Base-by-base conservation (phyloP, 2,888 invertebrate genomes). In the Dicyrtomina minuta region DNA sequence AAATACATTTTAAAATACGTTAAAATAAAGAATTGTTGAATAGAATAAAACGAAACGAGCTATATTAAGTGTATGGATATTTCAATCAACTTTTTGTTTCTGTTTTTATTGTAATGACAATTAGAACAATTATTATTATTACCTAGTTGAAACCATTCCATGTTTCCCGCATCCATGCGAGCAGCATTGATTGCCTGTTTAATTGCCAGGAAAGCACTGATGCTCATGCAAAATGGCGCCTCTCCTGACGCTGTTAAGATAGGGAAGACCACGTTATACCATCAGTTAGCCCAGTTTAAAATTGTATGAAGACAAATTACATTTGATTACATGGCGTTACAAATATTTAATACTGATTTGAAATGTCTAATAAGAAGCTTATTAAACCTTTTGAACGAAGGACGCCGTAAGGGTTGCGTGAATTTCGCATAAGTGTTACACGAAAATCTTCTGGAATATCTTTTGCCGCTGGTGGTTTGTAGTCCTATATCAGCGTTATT, bases 361-460 rank as follows among this genome's bases (percentile, higher is more conserved):
- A n/a, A n/a, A n/a, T n/a, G n/a, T n/a, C n/a, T n/a, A n/a, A n/a
- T n/a, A n/a, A n/a, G n/a, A n/a, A n/a, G n/a, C n/a, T n/a, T n/a
- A n/a, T n/a, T n/a, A n/a, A 43, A 70, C 70, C 69, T 72, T 77
- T 77, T 20, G 75, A 74, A 4, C 75, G 12, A 1, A 76, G 55
- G 24, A 73, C 68, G 13, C 77, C 77, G 44, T 56, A 24, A 0
- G 73, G 72, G 66, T 77, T 77, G n/a, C 72, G 70, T 20, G 74
- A 55, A 60, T 77, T 73, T 39, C 53, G 67, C 53, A 75, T 33
- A 2, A 77, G 26, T 1, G 73, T 74, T 10, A 75, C 68, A n/a
- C 90, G 86, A 76, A 91, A 88, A 81, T 91, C 90, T 22, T 87
- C 85, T 0, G 91, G 91, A 78, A 91, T 90, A 76, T 91, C 91